Evolutionary conservation across 2,888 invertebrate genomes (phyloP), one percentile per base, ranked within the genome.

Genomic region (Oxyscelio sp.): DNA sequence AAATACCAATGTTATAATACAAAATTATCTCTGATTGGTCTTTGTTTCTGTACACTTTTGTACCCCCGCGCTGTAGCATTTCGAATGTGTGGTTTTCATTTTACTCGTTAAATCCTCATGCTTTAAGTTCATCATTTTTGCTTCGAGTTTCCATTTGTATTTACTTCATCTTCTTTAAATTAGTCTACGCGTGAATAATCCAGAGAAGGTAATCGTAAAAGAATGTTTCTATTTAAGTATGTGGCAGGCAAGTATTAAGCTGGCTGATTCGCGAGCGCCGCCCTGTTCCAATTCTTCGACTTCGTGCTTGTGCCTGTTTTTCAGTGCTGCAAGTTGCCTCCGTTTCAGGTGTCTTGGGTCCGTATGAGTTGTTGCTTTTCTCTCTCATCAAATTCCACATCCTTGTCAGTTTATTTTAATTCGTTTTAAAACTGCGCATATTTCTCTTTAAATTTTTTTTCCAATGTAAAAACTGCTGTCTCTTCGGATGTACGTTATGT

Each of bases 161-260:
- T 71, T 54, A 71, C 45, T 71, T 71, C 71, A 50, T 65, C 65
- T 56, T 79, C 65, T 82, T 79, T 48, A 70, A 90, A 90, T 88
- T 88, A 90, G 88, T 90, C 88, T 87, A 88, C 87, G 85, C 87
- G 85, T 70, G 74, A 90, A 89, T 89, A 91, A 91, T 90, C 83
- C 87, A 90, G 78, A 88, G 87, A 88, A 84, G 87, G 85, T 88
- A 87, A 85, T 89, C 38, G 87, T 87, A 90, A 89, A 90, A 87
- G 59, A 91, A 90, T 86, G 87, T 90, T 90, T 66, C 90, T 90
- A 88, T 83, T 89, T 87, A 89, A 87, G 87, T 90, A 89, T 87
- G 85, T 90, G 81, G 79, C 92, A 93, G 93, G 93, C 93, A 94
- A 94, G 92, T 92, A 93, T 93, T 90, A 93, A 93, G 93, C 93